Evolutionary conservation across 2,113 vertebrate genomes (phyloP).

Genomic region (Centropristis striata): DNA sequence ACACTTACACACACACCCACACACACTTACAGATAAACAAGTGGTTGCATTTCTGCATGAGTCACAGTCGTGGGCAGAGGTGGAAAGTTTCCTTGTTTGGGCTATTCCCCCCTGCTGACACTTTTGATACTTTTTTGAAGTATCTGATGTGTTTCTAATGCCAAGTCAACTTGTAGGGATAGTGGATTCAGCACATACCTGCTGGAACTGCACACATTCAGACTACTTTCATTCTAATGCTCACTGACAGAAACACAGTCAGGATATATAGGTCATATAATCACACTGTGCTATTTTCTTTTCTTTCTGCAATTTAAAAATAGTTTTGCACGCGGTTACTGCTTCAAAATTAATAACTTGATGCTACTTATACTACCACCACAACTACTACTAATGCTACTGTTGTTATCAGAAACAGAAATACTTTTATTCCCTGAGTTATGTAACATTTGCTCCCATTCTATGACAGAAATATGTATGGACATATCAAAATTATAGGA

Average conservation of each 20-base stretch:
- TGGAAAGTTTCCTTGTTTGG: slow-evolving; percentile 81
- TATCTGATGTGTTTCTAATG: slow-evolving; percentile 47
- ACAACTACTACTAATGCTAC: no score
- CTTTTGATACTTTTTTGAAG: slow-evolving; percentile 58
- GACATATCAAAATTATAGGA: no score
- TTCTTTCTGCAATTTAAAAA: slow-evolving; percentile 1
- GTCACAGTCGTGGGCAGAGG: slow-evolving; percentile 75
- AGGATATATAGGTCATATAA: neutral
- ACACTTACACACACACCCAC: slow-evolving; percentile 21
- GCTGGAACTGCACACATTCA: neutral
- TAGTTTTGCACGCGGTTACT: neutral
- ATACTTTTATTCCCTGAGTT: no score
- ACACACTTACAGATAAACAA: slow-evolving; percentile 69
- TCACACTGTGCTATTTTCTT: neutral
- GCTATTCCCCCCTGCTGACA: slow-evolving; percentile 67
- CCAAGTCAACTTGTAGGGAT: slow-evolving; percentile 10
- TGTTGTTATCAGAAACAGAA: no score
- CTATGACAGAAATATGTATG: no score
- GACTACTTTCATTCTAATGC: neutral
- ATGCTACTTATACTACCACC: neutral
- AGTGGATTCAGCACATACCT: neutral
- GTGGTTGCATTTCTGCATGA: slow-evolving; percentile 76
- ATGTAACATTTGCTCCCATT: no score
- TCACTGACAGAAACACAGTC: neutral
- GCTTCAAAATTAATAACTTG: neutral